Evolutionary conservation across 2,888 invertebrate species (phyloP), one percentile per base, ranked within the genome.

Genomic region (Anthrax anthrax): DNA sequence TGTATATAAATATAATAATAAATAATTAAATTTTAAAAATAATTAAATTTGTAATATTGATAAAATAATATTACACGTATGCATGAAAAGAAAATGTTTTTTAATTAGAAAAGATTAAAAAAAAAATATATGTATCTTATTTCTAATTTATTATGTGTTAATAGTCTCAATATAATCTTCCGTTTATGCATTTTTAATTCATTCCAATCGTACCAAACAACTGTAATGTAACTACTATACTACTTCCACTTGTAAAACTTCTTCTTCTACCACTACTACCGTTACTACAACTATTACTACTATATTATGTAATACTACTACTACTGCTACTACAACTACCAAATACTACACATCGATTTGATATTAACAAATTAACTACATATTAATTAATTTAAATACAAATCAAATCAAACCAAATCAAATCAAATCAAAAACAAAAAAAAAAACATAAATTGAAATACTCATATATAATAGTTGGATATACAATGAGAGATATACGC

Each of bases 401-500:
- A n/a, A n/a, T n/a, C n/a, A n/a, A n/a, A n/a, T n/a, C n/a, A n/a
- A n/a, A n/a, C n/a, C n/a, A n/a, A n/a, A 38, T 81, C 4, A 34
- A 42, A 37, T 46, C 41, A 46, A 46, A 36, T 34, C 46, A 46
- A 38, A 38, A 23, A 23, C 4, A 23, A 23, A 23, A 23, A 23
- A 23, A 23, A 23, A 23, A 23, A 23, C 8, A 6, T 6, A 23
- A 23, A 23, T 6, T 6, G 8, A 40, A 23, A 23, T 23, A 23
- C 23, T 23, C 23, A 23, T 23, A 23, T 6, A 23, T 23, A 23
- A 4, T 36, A 92, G 92, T 91, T 84, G 92, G 91, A 79, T 92
- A 92, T 83, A 91, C 91, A 74, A 91, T 90, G 89, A 80, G 87
- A 77, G 91, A 92, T 81, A 91, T 91, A 79, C 83, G 89, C 69